Conservation (phyloP, 2,888 invertebrate species). For the Dusona sp. region DNA sequence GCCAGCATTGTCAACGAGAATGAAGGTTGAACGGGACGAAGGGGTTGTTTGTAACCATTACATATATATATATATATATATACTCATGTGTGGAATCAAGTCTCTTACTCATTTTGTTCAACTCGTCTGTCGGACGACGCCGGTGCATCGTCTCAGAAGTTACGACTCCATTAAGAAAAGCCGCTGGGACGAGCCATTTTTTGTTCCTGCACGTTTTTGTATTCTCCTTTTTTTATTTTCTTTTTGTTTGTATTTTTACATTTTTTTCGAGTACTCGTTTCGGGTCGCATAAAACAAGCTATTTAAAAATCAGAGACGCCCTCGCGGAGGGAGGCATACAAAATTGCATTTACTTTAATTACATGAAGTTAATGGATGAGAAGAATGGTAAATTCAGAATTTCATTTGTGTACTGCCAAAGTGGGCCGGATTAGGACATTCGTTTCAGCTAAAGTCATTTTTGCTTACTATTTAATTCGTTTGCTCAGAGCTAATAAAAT, state of each 20-base stretch:
- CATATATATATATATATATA: neutral
- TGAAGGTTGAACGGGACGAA: constrained; percentile 52
- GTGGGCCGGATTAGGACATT: neutral
- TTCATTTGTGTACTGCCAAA: neutral
- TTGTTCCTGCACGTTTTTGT: constrained; percentile 78
- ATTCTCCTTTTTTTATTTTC: constrained; percentile 77
- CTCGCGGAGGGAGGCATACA: constrained; percentile 16
- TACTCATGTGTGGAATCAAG: constrained; percentile 49
- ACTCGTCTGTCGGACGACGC: constrained; percentile 44
- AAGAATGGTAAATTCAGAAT: constrained; percentile 2
- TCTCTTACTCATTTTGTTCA: constrained; percentile 48
- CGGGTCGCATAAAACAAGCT: constrained; percentile 82
- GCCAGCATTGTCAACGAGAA: constrained; percentile 70
- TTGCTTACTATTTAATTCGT: neutral
- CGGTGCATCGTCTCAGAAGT: constrained; percentile 74
- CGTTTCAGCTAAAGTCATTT: neutral
- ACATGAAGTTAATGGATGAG: neutral
- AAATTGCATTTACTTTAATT: constrained; percentile 28
- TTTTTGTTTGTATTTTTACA: constrained; percentile 77
- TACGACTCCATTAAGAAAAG: constrained; percentile 83
- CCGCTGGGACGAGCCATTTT: constrained; percentile 68
- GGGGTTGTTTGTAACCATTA: constrained; percentile 40
- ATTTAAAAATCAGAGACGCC: constrained; percentile 81
- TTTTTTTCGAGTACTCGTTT: constrained; percentile 76
- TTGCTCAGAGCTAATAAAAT: neutral